These are phyloP conservation scores for Temnothorax longispinosus DNA, from an alignment of 1,140 invertebrate genomes.

Conservation along the genomic window DNA sequence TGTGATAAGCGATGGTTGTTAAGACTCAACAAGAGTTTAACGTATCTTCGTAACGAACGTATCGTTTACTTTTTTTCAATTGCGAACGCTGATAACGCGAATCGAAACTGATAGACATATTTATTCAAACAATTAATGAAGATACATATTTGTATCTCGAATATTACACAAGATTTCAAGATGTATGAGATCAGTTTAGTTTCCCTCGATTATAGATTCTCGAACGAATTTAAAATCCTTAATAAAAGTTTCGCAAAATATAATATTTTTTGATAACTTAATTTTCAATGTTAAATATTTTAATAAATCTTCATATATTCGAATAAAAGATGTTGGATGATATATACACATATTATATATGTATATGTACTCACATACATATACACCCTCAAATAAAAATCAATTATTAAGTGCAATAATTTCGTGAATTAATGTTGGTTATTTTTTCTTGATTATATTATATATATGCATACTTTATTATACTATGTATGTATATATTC, in stretches of 20 bases:
- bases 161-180: background rate
- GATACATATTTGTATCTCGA: background rate
- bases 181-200: background rate
- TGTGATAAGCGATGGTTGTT: conserved; percentile 51
- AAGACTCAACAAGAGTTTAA: conserved; percentile 29
- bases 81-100: conserved; percentile 14
- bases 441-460: background rate
- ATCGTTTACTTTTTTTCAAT: conserved; percentile 23
- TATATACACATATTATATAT: no score
- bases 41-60: background rate
- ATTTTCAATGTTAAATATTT: background rate
- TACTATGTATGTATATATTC: background rate
- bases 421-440: background rate
- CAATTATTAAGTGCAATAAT: background rate
- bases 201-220: background rate
- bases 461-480: background rate
- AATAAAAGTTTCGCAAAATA: background rate
- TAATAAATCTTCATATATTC: background rate
- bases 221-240: background rate
- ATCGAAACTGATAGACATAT: background rate
- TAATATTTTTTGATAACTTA: background rate
- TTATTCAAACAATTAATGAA: conserved; percentile 14
- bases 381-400: background rate
- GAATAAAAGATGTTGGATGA: background rate
- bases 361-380: no score